Evolutionary conservation across 2,888 invertebrate species (phyloP).

Genomic region (Nemapogon koenigi): DNA sequence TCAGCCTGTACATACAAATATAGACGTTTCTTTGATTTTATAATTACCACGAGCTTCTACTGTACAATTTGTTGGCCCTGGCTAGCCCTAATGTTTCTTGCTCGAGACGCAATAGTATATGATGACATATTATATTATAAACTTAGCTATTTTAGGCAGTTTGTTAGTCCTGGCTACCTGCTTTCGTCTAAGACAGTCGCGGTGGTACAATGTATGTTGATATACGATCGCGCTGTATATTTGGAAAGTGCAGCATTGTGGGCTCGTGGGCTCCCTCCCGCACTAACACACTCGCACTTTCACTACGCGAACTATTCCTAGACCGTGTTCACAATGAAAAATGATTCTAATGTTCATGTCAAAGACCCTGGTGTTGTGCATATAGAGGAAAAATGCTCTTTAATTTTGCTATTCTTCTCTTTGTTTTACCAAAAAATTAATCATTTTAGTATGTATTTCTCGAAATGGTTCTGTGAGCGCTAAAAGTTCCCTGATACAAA

Average conservation of each 20-base stretch:
- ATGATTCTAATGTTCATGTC: background rate
- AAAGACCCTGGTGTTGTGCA: background rate
- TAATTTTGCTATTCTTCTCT: background rate
- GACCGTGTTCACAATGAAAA: conserved; percentile 23
- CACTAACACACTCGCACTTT: conserved; percentile 53
- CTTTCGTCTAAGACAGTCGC: too few relatives aligned
- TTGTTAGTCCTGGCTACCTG: too few relatives aligned
- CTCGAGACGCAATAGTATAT: too few relatives aligned
- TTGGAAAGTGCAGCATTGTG: conserved; percentile 13
- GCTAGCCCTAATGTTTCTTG: too few relatives aligned
- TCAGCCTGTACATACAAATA: too few relatives aligned
- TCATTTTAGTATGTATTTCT: background rate
- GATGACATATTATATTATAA: too few relatives aligned
- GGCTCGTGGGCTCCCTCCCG: conserved; percentile 20
- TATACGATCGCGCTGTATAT: conserved; percentile 29
- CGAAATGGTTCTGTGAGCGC: background rate
- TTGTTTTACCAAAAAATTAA: too few relatives aligned
- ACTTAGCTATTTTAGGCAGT: too few relatives aligned
- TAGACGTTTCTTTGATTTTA: too few relatives aligned
- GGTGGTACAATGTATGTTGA: too few relatives aligned
- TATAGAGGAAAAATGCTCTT: background rate
- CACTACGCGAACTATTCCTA: conserved; percentile 56
- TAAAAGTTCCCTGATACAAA: background rate
- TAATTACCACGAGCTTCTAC: too few relatives aligned
- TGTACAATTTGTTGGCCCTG: too few relatives aligned